These are phyloP conservation scores for Formicarius rufipectus DNA, from an alignment of 2,113 vertebrate genomes.

Conservation along the genomic window DNA sequence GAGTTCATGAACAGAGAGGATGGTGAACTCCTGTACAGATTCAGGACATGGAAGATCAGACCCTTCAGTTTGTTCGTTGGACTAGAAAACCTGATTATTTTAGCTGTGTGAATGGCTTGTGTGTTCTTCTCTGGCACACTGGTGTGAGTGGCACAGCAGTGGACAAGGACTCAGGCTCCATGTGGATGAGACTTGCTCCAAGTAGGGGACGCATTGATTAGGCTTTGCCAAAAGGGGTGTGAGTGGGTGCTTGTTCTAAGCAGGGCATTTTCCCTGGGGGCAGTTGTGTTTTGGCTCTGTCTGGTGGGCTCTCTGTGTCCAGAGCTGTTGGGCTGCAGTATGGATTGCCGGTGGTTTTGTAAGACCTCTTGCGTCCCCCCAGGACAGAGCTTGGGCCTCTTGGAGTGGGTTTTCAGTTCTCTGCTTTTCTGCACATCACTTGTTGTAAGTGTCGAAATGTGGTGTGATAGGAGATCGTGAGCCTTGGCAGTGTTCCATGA, in stretches of 20 bases:
- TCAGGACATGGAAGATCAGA: not conserved
- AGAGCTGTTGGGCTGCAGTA: not conserved
- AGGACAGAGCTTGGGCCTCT: fast-evolving
- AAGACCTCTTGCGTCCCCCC: not conserved
- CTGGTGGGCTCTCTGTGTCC: not conserved
- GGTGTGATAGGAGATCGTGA: fast-evolving
- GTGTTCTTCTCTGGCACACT: not conserved
- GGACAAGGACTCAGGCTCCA: not conserved
- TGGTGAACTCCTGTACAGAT: not conserved
- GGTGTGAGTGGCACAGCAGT: not conserved
- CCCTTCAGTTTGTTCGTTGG: not conserved
- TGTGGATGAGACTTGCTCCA: not conserved
- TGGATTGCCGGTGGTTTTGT: not conserved
- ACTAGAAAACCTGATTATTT: constrained; percentile 25
- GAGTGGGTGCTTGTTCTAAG: not conserved
- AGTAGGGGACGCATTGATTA: not conserved
- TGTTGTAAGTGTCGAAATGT: not conserved
- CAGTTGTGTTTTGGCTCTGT: not conserved
- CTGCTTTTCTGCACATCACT: not conserved
- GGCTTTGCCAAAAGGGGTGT: not conserved
- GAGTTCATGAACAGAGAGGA: not conserved
- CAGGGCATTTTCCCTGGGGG: not conserved
- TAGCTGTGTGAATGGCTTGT: not conserved
- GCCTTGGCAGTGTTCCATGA: not conserved
- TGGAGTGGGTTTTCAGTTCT: not conserved